These are phyloP conservation scores for Resseliella maxima DNA, from an alignment of 2,888 invertebrate species.

Conservation along the genomic window DNA sequence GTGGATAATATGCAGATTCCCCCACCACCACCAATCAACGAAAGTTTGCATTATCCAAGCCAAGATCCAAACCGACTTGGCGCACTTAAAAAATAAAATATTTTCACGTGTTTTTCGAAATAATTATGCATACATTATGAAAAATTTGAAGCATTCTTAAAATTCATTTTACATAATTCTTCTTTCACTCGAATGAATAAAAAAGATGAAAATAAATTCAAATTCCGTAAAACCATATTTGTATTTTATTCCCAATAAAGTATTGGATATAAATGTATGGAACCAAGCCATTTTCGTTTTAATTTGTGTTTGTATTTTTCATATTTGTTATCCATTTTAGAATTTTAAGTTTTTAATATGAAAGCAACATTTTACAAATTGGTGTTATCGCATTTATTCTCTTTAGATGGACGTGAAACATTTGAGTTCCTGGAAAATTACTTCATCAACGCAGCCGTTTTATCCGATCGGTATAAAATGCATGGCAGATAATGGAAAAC, in stretches of 20 bases:
- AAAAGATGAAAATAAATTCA: no score
- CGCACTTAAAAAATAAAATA: slow-evolving; percentile 68
- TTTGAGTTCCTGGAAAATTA: slow-evolving; percentile 43
- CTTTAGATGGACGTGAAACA: slow-evolving; percentile 1
- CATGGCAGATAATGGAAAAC: neutral
- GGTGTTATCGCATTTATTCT: neutral
- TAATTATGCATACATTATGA: neutral
- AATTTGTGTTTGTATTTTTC: no score
- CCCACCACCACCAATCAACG: slow-evolving; percentile 70
- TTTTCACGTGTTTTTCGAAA: neutral
- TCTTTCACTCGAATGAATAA: no score
- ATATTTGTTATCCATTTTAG: no score
- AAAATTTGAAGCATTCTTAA: no score
- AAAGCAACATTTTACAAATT: neutral
- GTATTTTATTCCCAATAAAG: no score
- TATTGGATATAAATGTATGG: no score
- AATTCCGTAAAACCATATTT: no score
- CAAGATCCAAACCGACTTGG: slow-evolving; percentile 96
- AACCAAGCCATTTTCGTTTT: no score
- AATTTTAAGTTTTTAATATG: no score
- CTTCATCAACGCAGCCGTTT: slow-evolving; percentile 7
- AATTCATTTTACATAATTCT: no score
- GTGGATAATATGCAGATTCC: slow-evolving; percentile 59
- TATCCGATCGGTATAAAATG: slow-evolving; percentile 53
- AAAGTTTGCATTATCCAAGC: slow-evolving; percentile 90